phyloP scores from a whole-genome alignment of 2,888 invertebrate genomes.

The Notodonta ziczac region DNA sequence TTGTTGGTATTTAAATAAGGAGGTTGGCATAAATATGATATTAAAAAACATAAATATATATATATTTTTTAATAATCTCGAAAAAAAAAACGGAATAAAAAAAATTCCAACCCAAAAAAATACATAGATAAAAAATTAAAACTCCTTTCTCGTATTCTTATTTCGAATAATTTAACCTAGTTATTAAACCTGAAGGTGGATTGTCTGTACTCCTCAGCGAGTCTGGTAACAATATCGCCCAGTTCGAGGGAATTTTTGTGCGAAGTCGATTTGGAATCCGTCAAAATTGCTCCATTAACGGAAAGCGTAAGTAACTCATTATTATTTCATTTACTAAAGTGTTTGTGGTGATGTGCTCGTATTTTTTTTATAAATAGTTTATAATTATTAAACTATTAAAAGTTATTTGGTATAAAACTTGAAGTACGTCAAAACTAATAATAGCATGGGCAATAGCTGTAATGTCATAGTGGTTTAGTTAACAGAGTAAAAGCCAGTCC shows the following conservation, averaged over 20 bases:
- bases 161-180: not conserved
- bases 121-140: not conserved
- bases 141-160: not conserved
- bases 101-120: not conserved
- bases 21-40: not conserved
- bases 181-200: constrained; percentile 58
- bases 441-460: too few species aligned
- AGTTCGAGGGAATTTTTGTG: constrained; percentile 61
- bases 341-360: too few species aligned
- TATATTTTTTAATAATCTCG: too few species aligned
- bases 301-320: constrained; percentile 63
- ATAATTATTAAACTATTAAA: too few species aligned
- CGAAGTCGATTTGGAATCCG: constrained; percentile 65
- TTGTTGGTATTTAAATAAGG: not conserved
- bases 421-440: too few species aligned
- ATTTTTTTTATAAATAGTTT: too few species aligned
- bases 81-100: too few species aligned
- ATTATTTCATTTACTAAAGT: constrained; percentile 6
- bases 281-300: constrained; percentile 76
- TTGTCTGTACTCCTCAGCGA: constrained; percentile 47
- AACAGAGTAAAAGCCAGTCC: too few species aligned
- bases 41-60: not conserved
- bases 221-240: constrained; percentile 62
- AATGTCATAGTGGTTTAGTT: too few species aligned
- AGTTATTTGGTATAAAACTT: too few species aligned